Conservation (phyloP, 2,888 invertebrate genomes). For the Heliconius ismenius region DNA sequence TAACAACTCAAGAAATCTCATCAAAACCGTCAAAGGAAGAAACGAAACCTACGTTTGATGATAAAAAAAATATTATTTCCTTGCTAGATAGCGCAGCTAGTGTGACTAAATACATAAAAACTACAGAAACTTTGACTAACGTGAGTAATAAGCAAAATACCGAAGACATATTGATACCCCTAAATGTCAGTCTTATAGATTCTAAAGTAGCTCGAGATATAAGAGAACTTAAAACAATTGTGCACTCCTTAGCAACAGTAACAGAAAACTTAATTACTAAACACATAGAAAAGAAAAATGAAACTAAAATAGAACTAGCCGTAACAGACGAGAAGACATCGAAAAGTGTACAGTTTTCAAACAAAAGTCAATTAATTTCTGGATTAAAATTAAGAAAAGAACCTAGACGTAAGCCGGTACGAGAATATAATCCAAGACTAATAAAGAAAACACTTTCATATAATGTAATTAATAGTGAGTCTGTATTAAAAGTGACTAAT, state of each 20-base stretch:
- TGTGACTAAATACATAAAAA: constrained; percentile 58
- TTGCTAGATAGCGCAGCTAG: constrained; percentile 62
- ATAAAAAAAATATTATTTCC: constrained; percentile 56
- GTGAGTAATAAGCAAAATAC: constrained; percentile 41
- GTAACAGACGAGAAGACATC: constrained; percentile 36
- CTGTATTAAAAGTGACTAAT: constrained; percentile 67
- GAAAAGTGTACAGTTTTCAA: constrained; percentile 57
- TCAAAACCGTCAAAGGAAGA: not conserved
- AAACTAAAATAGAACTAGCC: constrained; percentile 10
- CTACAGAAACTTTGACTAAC: constrained; percentile 46
- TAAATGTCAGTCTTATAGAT: constrained; percentile 32
- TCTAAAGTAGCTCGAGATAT: constrained; percentile 59
- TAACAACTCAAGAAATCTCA: not conserved
- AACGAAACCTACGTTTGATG: constrained; percentile 7
- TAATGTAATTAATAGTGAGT: constrained; percentile 69
- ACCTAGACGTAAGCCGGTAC: constrained; percentile 50
- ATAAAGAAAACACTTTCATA: constrained; percentile 66
- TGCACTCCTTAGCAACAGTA: constrained; percentile 57
- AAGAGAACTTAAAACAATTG: constrained; percentile 57
- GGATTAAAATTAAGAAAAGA: constrained; percentile 57
- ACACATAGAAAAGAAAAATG: constrained; percentile 44
- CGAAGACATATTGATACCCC: constrained; percentile 42
- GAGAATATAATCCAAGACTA: constrained; percentile 52
- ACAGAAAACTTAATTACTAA: constrained; percentile 58
- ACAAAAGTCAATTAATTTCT: constrained; percentile 49